Base-by-base conservation (phyloP, 1,140 invertebrate genomes). In the Ostrea denselamellosa region DNA sequence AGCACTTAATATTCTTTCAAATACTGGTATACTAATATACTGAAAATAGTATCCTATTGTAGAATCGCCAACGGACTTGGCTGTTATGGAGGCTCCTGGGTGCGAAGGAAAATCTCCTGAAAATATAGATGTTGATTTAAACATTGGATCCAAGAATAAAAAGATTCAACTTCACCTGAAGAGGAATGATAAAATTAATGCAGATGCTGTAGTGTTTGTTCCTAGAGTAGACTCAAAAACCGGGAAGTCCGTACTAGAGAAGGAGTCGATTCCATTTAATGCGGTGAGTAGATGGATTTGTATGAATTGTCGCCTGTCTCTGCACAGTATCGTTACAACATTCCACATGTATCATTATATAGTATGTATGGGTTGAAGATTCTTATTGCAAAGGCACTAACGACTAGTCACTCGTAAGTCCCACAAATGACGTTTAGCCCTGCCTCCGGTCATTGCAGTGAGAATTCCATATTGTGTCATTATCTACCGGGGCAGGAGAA, bases 111-210 rank as follows among this genome's bases (percentile, higher is more conserved):
- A 25, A 77, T 28, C 25, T 34, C 68, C 68, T 77, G 28, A 77
- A 77, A 77, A 77, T 77, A 77, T 77, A 77, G 68, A 77, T 34
- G 28, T 77, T 34, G 68, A 25, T 28, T 14, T 77, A 34, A 34
- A 77, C 28, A 77, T 77, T 77, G 68, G 68, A 28, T 28, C 22
- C 9, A 28, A 34, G 12, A 77, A 77, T 77, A 77, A 77, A 17
- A 77, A 77, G 22, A 8, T 77, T 28, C 22, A 77, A 34, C 68
- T 77, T 77, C 68, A 77, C 25, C 25, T 77, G 25, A 25, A 77
- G 25, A 77, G 68, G 28, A 28, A 77, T 34, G 68, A 77, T 34
- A 25, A 77, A 28, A 22, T 77, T 12, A 77, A 77, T 77, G 12
- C 28, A 34, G 25, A 77, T 34, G 68, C 68, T 25, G 9, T 34